Evolutionary conservation across 2,797 vertebrate genomes (phyloP), one percentile per base, ranked within the genome.

Genomic region (Botia almorhae): DNA sequence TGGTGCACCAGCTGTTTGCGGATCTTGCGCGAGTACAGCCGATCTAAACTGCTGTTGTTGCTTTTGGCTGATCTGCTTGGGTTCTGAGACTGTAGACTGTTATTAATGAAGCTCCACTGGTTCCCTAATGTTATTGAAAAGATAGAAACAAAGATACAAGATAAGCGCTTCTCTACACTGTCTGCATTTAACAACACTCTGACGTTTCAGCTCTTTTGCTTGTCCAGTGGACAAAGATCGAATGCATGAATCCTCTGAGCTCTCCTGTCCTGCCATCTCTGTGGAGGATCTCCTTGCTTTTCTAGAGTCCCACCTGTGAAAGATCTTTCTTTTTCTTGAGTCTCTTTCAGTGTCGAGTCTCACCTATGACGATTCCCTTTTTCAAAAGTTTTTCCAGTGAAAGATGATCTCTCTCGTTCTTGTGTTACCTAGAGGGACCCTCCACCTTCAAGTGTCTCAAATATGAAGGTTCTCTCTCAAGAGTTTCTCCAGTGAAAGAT

Each of bases 81-180:
- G 85, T 92, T 97, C 87, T 98, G 97, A 68, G 97, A 97, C 85
- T 99, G 98, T 75, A 99, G 95, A 87, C 92, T 99, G 85, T 99
- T 99, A 81, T 99, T 99, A 89, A 99, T 99, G 89, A 99, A 99
- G 93, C 97, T 99, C 98, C 98, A 99, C 85, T 99, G 98, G 88
- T 97, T 98, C 75, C 98, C 98, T 99, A 33, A 19, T 51, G 61
- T 58, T 6, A 76, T 75, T 53, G 43, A 7, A 68, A 4, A 74
- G 26, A 26, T 79, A 6, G 85, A 39, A 64, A 75, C 4, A 46
- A 56, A 21, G 13, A 50, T 12, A 68, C 2, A 60, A 17, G n/a
- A 23, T 33, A 53, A 16, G 64, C 36, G 10, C 55, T 21, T 16
- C 8, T 39, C 4, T 7, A 23, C 16, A 7, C 55, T 16, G 1